Percentiles rank a stretch among this genome's conserved stretches.
These are phyloP conservation scores for Spilosoma lubricipeda DNA, from an alignment of 2,888 invertebrate genomes.

Conservation along the genomic window DNA sequence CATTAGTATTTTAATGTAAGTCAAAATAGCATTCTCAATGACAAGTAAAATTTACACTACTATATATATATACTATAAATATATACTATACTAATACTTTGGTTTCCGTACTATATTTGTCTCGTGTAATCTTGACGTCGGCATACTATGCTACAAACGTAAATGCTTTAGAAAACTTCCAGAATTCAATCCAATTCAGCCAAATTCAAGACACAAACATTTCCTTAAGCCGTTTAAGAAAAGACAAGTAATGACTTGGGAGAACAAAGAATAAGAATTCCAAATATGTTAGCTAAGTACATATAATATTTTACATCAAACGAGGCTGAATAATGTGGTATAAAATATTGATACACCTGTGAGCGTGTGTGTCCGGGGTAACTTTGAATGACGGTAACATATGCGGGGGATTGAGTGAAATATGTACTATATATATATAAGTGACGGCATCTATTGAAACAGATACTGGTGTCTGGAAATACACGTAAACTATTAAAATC, in stretches of 20 bases:
- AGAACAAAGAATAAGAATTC: conserved; percentile 9
- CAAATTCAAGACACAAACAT: background rate
- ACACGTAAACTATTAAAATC: conserved; percentile 29
- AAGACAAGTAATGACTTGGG: background rate
- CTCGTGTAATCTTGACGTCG: background rate
- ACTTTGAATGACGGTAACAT: conserved; percentile 49
- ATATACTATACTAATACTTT: no score
- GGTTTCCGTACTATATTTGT: background rate
- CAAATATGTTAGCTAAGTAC: conserved; percentile 25
- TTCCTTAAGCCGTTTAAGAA: background rate
- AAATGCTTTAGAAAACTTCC: background rate
- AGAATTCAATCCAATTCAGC: background rate
- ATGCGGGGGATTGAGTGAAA: conserved; percentile 42
- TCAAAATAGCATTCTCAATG: background rate
- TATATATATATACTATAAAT: no score
- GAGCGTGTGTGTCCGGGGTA: conserved; percentile 38
- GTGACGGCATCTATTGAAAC: conserved; percentile 38
- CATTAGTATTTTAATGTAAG: background rate
- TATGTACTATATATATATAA: conserved; percentile 46
- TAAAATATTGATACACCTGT: conserved; percentile 51
- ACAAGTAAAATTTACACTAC: no score
- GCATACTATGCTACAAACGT: background rate
- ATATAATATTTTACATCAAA: conserved; percentile 23
- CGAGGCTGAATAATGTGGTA: conserved; percentile 28
- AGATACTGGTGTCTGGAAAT: conserved; percentile 17